phyloP scores from a whole-genome alignment of 2,888 invertebrate species.

The Limnephilus auricula region DNA sequence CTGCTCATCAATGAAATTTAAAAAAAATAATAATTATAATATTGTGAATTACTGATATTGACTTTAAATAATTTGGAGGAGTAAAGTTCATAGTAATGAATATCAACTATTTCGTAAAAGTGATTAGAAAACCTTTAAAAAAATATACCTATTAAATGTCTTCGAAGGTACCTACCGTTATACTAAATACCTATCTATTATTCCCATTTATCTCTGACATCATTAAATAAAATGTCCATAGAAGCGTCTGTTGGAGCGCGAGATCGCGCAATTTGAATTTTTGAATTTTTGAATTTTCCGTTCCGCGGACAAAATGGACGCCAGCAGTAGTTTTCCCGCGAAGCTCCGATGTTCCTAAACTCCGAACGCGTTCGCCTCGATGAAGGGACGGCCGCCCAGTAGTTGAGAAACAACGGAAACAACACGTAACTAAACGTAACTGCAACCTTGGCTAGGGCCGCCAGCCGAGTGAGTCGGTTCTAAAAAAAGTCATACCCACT shows the following conservation, averaged over 20 bases:
- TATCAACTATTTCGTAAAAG: too few relatives aligned
- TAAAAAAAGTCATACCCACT: background rate
- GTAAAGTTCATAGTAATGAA: too few relatives aligned
- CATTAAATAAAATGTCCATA: background rate
- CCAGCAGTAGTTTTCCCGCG: background rate
- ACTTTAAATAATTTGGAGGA: too few relatives aligned
- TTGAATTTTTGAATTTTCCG: background rate
- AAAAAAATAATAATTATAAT: background rate
- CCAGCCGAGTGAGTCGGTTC: conserved; percentile 15
- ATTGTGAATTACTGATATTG: background rate
- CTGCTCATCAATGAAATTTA: background rate
- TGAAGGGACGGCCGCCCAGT: background rate
- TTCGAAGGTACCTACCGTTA: too few relatives aligned
- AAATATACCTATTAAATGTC: too few relatives aligned
- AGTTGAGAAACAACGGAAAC: background rate
- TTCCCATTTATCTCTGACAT: background rate
- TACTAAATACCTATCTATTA: background rate
- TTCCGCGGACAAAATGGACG: background rate
- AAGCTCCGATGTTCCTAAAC: background rate
- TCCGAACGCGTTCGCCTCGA: conserved; percentile 26
- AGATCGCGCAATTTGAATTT: background rate
- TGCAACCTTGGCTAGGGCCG: conserved; percentile 33
- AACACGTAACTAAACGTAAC: background rate
- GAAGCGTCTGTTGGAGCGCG: background rate
- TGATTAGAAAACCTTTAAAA: too few relatives aligned